Evolutionary conservation across 2,113 vertebrate species (phyloP).

Genomic region (Myrmophylax atrothorax): DNA sequence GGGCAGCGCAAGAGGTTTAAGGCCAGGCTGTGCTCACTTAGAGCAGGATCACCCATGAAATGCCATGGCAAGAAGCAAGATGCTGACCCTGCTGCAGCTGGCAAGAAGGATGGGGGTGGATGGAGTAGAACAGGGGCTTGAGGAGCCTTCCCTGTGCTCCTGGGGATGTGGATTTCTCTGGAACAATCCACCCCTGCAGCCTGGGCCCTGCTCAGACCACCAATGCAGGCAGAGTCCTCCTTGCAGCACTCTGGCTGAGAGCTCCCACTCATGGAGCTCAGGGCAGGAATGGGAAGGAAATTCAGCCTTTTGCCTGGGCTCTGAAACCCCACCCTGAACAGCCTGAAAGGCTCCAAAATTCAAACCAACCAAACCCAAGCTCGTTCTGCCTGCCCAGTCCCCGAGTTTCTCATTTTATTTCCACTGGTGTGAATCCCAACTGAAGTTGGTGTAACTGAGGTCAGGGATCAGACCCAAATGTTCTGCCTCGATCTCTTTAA

Average conservation of each 20-base stretch:
- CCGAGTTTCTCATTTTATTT: neutral
- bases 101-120: too few relatives aligned
- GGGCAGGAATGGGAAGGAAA: neutral
- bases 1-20: neutral
- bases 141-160: neutral
- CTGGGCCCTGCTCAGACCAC: neutral
- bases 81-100: neutral
- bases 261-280: neutral
- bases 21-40: neutral
- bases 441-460: neutral
- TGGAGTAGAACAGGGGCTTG: neutral
- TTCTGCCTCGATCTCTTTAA: neutral
- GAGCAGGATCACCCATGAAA: accelerated
- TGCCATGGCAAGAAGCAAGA: neutral
- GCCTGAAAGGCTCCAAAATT: neutral
- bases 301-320: neutral
- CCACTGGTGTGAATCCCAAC: neutral
- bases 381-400: neutral
- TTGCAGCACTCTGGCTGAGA: neutral
- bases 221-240: neutral
- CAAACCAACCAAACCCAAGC: neutral
- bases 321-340: neutral
- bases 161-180: neutral
- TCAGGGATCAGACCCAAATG: neutral
- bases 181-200: neutral